Evolutionary conservation across 2,797 vertebrate species (phyloP).

Genomic region (Epinephelus coioides): DNA sequence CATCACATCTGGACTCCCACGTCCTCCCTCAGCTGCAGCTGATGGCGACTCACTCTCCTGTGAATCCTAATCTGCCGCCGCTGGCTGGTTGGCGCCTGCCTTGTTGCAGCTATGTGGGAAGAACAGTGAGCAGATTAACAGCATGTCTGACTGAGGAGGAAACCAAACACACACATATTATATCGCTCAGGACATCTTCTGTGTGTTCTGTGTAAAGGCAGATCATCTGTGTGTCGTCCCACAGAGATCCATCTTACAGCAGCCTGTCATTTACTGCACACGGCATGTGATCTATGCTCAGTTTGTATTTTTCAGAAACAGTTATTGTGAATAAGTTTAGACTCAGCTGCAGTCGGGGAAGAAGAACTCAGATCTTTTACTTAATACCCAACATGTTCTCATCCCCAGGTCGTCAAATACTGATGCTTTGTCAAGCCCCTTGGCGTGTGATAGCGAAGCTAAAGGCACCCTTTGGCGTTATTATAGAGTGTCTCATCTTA

Average conservation of each 20-base stretch:
- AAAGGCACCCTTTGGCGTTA: no score
- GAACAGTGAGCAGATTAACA: neutral
- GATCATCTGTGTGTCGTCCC: neutral
- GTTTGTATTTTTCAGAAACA: no score
- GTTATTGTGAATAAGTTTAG: no score
- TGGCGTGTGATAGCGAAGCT: no score
- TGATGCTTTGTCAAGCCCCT: no score
- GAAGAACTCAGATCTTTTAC: no score
- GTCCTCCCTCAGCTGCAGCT: slow-evolving; percentile 7
- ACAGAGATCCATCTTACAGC: neutral
- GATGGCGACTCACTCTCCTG: slow-evolving; percentile 1
- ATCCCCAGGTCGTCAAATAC: no score
- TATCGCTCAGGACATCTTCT: neutral
- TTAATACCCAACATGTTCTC: no score
- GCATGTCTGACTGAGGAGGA: neutral
- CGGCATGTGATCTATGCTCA: no score
- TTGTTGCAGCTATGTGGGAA: slow-evolving; percentile 5
- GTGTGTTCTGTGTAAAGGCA: neutral
- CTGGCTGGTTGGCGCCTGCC: slow-evolving; percentile 27
- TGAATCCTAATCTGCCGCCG: slow-evolving; percentile 19
- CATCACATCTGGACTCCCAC: slow-evolving; percentile 35
- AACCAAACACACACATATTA: neutral
- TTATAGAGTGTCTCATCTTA: no score
- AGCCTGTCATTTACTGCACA: neutral
- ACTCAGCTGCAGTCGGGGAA: no score